Conservation (phyloP, 2,888 invertebrate genomes). For the Xanthia togata region DNA sequence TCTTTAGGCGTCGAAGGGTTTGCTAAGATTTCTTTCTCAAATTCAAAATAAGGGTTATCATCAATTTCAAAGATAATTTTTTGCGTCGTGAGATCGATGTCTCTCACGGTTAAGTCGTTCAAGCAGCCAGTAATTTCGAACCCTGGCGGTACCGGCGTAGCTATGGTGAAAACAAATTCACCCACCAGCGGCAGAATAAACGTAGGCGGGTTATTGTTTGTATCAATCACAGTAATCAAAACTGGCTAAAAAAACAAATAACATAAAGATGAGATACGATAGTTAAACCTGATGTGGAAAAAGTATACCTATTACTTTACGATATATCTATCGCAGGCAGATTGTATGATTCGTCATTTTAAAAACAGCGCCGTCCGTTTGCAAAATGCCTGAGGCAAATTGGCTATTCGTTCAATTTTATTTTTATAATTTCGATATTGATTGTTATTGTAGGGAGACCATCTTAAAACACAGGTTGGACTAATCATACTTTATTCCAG, state of each 20-base stretch:
- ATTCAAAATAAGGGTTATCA: conserved; percentile 82
- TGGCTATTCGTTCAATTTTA: too few relatives aligned
- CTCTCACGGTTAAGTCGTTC: conserved; percentile 84
- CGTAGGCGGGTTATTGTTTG: conserved; percentile 87
- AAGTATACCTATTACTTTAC: background rate
- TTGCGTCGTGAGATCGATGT: conserved; percentile 89
- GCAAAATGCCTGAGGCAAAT: too few relatives aligned
- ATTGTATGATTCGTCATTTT: too few relatives aligned
- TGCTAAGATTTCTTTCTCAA: conserved; percentile 70
- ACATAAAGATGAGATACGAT: background rate
- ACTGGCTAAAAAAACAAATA: conserved; percentile 79
- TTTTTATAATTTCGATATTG: too few relatives aligned
- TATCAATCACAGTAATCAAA: conserved; percentile 81
- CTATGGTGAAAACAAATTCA: conserved; percentile 80
- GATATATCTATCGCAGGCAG: too few relatives aligned
- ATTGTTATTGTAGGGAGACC: too few relatives aligned
- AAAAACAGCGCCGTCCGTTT: too few relatives aligned
- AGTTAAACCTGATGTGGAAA: too few relatives aligned
- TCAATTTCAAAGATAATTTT: conserved; percentile 81
- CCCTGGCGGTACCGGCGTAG: conserved; percentile 87
- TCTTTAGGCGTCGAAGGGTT: conserved; percentile 75
- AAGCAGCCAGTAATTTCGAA: conserved; percentile 82
- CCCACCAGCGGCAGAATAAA: conserved; percentile 74
- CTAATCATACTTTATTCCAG: too few relatives aligned
- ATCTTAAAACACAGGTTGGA: too few relatives aligned